phyloP scores from a whole-genome alignment of 2,797 vertebrate species.

The Sebastes ruberrimus region DNA sequence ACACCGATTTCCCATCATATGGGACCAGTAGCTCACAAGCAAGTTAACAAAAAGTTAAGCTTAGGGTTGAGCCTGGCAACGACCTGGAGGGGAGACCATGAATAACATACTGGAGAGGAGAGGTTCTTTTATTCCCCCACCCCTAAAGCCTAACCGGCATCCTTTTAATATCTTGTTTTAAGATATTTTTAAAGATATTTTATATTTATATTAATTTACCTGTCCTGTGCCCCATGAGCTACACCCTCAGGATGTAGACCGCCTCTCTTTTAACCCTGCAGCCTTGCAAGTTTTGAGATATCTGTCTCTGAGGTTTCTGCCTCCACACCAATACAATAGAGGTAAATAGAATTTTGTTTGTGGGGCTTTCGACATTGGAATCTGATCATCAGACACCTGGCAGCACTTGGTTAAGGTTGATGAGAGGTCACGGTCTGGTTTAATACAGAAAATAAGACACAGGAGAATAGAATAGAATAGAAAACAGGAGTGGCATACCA shows the following conservation, averaged over 20 bases:
- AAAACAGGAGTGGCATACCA: too few species aligned
- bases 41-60: not conserved
- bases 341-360: not conserved
- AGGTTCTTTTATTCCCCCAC: too few species aligned
- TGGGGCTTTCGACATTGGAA: not conserved
- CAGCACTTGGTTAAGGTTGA: too few species aligned
- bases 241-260: too few species aligned
- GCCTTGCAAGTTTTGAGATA: not conserved
- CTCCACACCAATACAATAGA: not conserved
- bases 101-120: too few species aligned
- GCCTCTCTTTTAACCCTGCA: not conserved
- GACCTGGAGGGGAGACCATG: not conserved
- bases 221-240: too few species aligned
- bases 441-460: too few species aligned
- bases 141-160: not conserved
- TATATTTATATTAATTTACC: not conserved
- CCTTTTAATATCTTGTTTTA: too few species aligned
- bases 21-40: not conserved
- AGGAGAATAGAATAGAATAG: too few species aligned
- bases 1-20: not conserved
- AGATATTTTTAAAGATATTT: not conserved
- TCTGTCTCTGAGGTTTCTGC: not conserved
- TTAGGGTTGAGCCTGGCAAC: not conserved
- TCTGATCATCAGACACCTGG: not conserved
- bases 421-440: too few species aligned